Base-by-base conservation (phyloP, 2,888 invertebrate species). In the Folsomia manolachei region DNA sequence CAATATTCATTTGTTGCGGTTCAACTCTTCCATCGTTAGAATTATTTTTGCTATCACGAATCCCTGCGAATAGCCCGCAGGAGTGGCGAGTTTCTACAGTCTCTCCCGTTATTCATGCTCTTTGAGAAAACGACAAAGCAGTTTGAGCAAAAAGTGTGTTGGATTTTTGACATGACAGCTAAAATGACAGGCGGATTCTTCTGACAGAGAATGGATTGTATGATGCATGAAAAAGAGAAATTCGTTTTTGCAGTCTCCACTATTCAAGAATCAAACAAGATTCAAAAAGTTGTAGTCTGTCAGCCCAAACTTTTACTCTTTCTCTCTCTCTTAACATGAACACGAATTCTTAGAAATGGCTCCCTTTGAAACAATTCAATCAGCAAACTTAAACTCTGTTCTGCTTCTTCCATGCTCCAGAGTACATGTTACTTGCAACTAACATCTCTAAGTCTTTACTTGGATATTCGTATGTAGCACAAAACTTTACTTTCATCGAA, bases 171-270 rank as follows among this genome's bases (percentile, higher is more conserved):
- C 27, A 69, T 52, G 69, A 68, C 61, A 69, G 62, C 11, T 51
- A 21, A 68, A 71, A 51, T 63, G 62, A 68, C 60, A 68, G 27
- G 65, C 64, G 70, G 70, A 70, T 70, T 70, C 63, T 51, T 51
- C 60, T 70, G 70, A 70, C 70, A 56, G 19, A 21, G 27, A 27
- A 63, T 63, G 25, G 63, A 19, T 19, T 39, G 52, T 23, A 21
- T 21, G 51, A 51, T 51, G 51, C 62, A 63, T 61, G 27, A 27
- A 68, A 53, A 68, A 18, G 23, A 18, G 24, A n/a, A n/a, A n/a
- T 51, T 51, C 14, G 11, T n/a, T n/a, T 11, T 51, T 60, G 60
- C 4, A n/a, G n/a, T n/a, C n/a, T 21, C 19, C 4, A 60, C 60
- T 60, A 4, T n/a, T 60, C 60, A 60, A n/a, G 60, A 60, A 60